Evolutionary conservation across 2,113 vertebrate species (phyloP).

Genomic region (Sporophila hypoxantha): DNA sequence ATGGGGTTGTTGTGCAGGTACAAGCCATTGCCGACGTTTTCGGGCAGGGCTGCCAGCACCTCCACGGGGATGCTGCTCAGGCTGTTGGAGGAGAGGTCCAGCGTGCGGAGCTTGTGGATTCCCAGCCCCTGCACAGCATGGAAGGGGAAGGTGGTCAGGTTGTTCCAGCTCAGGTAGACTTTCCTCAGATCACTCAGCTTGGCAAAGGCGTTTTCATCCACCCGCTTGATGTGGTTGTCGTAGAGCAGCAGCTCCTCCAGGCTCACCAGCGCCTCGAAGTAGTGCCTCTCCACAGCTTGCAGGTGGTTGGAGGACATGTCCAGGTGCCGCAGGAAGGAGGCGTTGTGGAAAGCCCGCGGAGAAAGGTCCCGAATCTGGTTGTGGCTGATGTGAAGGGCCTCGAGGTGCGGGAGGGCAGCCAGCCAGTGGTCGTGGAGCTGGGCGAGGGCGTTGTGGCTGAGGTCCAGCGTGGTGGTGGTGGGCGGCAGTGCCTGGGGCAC

Average conservation of each 20-base stretch:
- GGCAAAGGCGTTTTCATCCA: conserved; percentile 76
- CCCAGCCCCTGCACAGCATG: conserved; percentile 75
- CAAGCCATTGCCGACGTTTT: conserved; percentile 74
- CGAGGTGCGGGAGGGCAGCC: conserved; percentile 70
- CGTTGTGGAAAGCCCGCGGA: conserved; percentile 73
- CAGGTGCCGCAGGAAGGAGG: conserved; percentile 78
- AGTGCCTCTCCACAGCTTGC: conserved; percentile 65
- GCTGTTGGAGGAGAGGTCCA: conserved; percentile 91
- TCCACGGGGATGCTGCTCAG: conserved; percentile 80
- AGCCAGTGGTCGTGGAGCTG: conserved; percentile 72
- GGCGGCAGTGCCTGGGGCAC: conserved; percentile 73
- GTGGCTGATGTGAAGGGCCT: conserved; percentile 78
- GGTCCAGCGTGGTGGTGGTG: conserved; percentile 78
- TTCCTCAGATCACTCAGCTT: conserved; percentile 75
- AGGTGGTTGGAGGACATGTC: conserved; percentile 92
- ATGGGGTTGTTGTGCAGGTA: conserved; percentile 93
- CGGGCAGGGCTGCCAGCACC: conserved; percentile 72
- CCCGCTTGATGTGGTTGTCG: conserved; percentile 78
- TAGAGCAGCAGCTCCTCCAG: conserved; percentile 89
- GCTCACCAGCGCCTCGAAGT: conserved; percentile 76
- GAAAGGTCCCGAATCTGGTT: conserved; percentile 74
- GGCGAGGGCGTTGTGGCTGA: conserved; percentile 84
- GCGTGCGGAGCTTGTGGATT: conserved; percentile 73
- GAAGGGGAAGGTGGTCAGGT: conserved; percentile 86
- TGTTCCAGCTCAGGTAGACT: conserved; percentile 91